Evolutionary conservation across 2,113 vertebrate genomes (phyloP).

Genomic region (Peromyscus californicus): DNA sequence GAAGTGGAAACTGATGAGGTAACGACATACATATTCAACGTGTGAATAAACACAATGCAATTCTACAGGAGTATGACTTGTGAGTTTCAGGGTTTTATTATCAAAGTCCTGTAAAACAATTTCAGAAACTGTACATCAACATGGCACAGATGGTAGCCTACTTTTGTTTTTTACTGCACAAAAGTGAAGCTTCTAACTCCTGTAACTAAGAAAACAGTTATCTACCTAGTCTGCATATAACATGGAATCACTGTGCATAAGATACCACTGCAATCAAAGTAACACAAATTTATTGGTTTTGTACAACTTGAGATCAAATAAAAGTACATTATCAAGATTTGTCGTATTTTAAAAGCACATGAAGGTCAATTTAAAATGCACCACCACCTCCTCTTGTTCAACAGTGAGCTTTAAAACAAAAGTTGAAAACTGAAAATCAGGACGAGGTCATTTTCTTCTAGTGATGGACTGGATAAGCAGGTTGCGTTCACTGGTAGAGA

Average conservation of each 20-base stretch:
- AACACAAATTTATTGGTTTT: conserved; percentile 88
- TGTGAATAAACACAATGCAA: conserved; percentile 80
- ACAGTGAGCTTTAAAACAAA: conserved; percentile 71
- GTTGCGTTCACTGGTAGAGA: conserved; percentile 65
- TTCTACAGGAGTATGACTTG: conserved; percentile 80
- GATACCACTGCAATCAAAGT: conserved; percentile 87
- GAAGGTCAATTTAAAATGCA: conserved; percentile 88
- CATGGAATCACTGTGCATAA: conserved; percentile 89
- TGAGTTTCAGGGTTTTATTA: conserved; percentile 94
- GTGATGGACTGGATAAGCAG: conserved; percentile 62
- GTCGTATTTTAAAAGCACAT: conserved; percentile 87
- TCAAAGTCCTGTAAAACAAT: conserved; percentile 96
- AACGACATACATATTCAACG: conserved; percentile 61
- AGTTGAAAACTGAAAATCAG: conserved; percentile 75
- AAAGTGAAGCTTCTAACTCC: conserved; percentile 88
- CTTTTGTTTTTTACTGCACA: conserved; percentile 88
- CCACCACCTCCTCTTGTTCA: conserved; percentile 76
- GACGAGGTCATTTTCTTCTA: conserved; percentile 62
- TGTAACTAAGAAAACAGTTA: conserved; percentile 87
- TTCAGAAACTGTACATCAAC: conserved; percentile 93
- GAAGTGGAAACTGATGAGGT: conserved; percentile 68
- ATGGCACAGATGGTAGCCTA: conserved; percentile 91
- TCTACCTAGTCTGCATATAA: conserved; percentile 89
- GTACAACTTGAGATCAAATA: conserved; percentile 90
- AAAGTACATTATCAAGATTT: conserved; percentile 89